A percentile compares a stretch with the other conserved stretches of the same genome.
These are phyloP conservation scores for Nasua narica DNA, from an alignment of 2,797 vertebrate species.

Conservation along the genomic window DNA sequence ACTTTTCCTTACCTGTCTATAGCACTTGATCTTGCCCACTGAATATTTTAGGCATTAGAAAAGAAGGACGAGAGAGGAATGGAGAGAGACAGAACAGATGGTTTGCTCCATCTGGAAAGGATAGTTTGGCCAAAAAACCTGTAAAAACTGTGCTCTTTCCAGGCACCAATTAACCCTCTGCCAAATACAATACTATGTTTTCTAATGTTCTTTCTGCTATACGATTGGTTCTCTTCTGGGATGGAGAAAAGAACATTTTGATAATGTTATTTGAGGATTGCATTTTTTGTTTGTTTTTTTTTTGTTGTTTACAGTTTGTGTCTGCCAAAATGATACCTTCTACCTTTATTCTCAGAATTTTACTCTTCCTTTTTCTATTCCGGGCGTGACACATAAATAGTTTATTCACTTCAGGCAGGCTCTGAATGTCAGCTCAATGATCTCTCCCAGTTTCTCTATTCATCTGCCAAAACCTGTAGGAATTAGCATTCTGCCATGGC, in stretches of 20 bases:
- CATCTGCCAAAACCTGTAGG: neutral
- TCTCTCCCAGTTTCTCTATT: neutral
- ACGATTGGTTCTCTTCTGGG: neutral
- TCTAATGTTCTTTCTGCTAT: neutral
- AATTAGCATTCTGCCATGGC: neutral
- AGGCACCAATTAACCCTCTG: neutral
- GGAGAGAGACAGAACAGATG: too few species aligned
- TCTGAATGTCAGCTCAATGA: neutral
- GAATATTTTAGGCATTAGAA: neutral
- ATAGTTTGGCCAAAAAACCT: neutral
- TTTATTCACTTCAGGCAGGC: slow-evolving; percentile 16
- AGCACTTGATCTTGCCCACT: neutral
- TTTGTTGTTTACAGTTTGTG: neutral
- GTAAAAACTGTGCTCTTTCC: neutral
- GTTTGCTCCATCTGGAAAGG: neutral
- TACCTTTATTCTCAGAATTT: neutral
- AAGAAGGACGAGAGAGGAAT: neutral
- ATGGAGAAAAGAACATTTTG: neutral
- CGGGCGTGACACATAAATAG: neutral
- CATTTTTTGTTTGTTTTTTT: neutral
- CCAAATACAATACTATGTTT: neutral
- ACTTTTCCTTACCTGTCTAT: neutral
- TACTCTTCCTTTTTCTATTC: neutral
- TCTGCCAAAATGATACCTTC: neutral
- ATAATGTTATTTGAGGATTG: neutral